Conservation (phyloP, 2,113 vertebrate species). For the Osmerus mordax region DNA sequence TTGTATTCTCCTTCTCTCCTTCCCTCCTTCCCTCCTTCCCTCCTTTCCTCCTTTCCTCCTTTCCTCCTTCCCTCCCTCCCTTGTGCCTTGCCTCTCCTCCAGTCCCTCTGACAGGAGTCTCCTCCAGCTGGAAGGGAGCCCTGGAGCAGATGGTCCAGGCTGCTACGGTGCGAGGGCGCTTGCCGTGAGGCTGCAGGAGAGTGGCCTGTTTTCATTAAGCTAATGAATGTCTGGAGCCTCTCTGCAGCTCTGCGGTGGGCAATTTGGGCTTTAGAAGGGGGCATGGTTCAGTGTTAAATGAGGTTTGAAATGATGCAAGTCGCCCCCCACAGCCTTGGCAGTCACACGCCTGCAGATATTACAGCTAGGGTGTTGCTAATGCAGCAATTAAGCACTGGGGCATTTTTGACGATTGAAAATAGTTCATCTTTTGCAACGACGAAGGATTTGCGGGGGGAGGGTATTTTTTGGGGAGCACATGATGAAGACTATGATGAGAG, state of each 20-base stretch:
- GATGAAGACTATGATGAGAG: too few relatives aligned
- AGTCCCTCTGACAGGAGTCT: conserved; percentile 65
- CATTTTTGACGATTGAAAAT: conserved; percentile 19
- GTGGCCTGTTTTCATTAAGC: conserved; percentile 77
- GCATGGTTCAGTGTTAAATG: conserved; percentile 71
- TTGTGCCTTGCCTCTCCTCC: conserved; percentile 47
- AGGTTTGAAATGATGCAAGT: conserved; percentile 71
- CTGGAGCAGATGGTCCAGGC: conserved; percentile 71
- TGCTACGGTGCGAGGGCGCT: conserved; percentile 46
- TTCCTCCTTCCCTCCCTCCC: conserved; percentile 3
- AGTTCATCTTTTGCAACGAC: not conserved
- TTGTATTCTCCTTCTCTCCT: not conserved
- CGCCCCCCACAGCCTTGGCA: conserved; percentile 60
- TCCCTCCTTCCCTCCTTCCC: conserved; percentile 16
- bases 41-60: not conserved
- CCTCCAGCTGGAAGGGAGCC: conserved; percentile 69
- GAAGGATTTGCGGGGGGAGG: not conserved
- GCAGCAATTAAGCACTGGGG: conserved; percentile 31
- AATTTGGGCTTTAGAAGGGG: conserved; percentile 68
- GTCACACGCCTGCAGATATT: conserved; percentile 47
- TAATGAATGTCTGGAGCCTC: conserved; percentile 77
- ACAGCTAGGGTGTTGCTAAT: conserved; percentile 32
- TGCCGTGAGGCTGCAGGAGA: conserved; percentile 65
- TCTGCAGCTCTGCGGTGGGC: conserved; percentile 60
- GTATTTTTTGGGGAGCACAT: too few relatives aligned